Evolutionary conservation across 2,888 invertebrate species (phyloP).

Genomic region (Quadroppia sp.): DNA sequence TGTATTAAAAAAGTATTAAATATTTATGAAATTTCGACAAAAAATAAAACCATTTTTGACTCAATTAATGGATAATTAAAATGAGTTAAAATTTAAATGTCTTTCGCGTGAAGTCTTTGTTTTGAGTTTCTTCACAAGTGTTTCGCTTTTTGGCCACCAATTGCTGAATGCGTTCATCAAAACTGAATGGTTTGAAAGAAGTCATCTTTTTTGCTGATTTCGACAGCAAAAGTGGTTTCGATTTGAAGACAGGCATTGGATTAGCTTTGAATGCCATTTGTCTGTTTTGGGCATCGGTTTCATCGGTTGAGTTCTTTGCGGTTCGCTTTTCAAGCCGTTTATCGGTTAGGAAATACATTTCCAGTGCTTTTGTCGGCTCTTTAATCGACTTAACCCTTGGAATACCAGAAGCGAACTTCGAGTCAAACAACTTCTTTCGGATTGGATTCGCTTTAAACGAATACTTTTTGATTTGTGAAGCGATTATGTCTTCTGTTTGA

Average conservation of each 20-base stretch:
- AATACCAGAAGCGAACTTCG: conserved; percentile 4
- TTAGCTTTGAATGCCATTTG: background rate
- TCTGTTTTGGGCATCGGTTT: background rate
- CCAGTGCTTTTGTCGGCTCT: conserved; percentile 14
- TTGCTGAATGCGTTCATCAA: conserved; percentile 1
- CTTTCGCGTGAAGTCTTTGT: background rate
- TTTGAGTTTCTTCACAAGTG: background rate
- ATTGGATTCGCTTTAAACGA: conserved; percentile 24
- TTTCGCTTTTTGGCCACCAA: background rate
- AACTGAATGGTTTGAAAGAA: conserved; percentile 21
- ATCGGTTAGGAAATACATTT: background rate
- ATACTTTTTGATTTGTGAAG: conserved; percentile 7
- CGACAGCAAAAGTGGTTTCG: too few relatives aligned
- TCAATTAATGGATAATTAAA: too few relatives aligned
- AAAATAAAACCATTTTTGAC: too few relatives aligned
- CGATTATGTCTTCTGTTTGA: conserved; percentile 17
- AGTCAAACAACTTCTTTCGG: conserved; percentile 21
- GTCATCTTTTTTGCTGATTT: background rate
- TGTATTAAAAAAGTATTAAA: too few relatives aligned
- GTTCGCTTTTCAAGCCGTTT: background rate
- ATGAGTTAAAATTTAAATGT: background rate
- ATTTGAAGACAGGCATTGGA: conserved; percentile 7
- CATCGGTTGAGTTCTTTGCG: background rate
- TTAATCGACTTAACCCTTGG: conserved; percentile 4
- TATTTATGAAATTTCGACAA: too few relatives aligned